These are phyloP conservation scores for Polydrusus cervinus DNA, from an alignment of 2,888 invertebrate species.

Conservation along the genomic window DNA sequence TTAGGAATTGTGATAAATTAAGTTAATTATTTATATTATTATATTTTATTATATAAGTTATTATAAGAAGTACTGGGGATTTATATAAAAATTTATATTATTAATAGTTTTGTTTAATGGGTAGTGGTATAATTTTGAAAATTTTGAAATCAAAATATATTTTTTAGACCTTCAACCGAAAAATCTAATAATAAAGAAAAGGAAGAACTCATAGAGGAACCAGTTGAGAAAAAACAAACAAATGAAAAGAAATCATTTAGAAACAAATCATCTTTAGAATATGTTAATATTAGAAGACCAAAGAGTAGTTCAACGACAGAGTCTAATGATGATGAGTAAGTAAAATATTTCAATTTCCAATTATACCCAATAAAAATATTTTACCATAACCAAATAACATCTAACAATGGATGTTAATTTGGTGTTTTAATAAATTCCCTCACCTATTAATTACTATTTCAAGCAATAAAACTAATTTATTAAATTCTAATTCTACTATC, in stretches of 20 bases:
- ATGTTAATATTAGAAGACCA: slow-evolving; percentile 79
- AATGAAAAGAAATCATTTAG: slow-evolving; percentile 37
- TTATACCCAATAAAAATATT: too few relatives aligned
- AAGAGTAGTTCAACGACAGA: slow-evolving; percentile 71
- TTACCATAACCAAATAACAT: background rate
- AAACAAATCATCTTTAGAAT: slow-evolving; percentile 75
- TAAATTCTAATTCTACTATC: background rate
- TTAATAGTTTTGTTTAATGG: too few relatives aligned
- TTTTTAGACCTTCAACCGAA: slow-evolving; percentile 61
- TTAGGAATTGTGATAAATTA: background rate
- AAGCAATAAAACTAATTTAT: background rate
- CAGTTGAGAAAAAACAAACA: slow-evolving; percentile 58
- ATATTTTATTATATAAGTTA: too few relatives aligned
- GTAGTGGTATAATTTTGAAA: too few relatives aligned
- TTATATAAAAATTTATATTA: too few relatives aligned
- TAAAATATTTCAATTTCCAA: too few relatives aligned
- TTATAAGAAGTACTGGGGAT: too few relatives aligned
- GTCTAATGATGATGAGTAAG: slow-evolving; percentile 59
- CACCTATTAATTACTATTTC: too few relatives aligned
- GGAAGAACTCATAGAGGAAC: slow-evolving; percentile 60
- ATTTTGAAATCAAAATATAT: too few relatives aligned
- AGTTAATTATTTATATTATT: too few relatives aligned
- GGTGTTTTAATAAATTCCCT: too few relatives aligned
- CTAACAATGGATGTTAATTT: too few relatives aligned
- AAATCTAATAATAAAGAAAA: slow-evolving; percentile 58